These are phyloP conservation scores for Prionace glauca DNA, from an alignment of 2,797 vertebrate genomes.

Conservation along the genomic window DNA sequence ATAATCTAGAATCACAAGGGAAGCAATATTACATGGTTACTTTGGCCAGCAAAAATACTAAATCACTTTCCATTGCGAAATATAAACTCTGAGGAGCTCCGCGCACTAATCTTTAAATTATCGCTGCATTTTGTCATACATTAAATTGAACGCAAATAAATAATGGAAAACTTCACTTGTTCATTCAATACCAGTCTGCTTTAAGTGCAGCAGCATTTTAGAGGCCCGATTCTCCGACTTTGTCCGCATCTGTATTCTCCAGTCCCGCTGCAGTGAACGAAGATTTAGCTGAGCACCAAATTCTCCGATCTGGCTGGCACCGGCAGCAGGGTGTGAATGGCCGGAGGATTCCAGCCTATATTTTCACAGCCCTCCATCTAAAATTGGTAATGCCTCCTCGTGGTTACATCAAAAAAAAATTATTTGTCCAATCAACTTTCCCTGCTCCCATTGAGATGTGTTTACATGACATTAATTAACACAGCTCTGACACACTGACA, in stretches of 20 bases:
- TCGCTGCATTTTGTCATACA: not conserved
- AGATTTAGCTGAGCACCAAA: no score
- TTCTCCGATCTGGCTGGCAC: no score
- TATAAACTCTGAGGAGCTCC: not conserved
- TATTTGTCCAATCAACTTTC: not conserved
- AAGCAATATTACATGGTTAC: not conserved
- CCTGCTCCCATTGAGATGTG: not conserved
- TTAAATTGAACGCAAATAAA: not conserved
- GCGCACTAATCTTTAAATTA: not conserved
- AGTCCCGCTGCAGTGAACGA: no score
- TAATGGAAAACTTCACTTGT: not conserved
- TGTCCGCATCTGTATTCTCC: no score
- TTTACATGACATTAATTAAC: not conserved
- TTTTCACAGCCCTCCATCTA: not conserved
- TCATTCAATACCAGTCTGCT: not conserved
- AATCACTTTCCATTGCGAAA: not conserved
- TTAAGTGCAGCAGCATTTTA: not conserved
- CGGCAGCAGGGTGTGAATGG: no score
- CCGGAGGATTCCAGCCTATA: not conserved
- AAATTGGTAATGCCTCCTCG: not conserved
- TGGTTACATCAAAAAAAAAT: not conserved
- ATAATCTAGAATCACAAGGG: not conserved
- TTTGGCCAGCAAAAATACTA: not conserved
- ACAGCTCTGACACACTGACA: not conserved
- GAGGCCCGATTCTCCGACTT: no score